These are phyloP conservation scores for Stegostoma tigrinum DNA, from an alignment of 2,113 vertebrate genomes.

Conservation along the genomic window DNA sequence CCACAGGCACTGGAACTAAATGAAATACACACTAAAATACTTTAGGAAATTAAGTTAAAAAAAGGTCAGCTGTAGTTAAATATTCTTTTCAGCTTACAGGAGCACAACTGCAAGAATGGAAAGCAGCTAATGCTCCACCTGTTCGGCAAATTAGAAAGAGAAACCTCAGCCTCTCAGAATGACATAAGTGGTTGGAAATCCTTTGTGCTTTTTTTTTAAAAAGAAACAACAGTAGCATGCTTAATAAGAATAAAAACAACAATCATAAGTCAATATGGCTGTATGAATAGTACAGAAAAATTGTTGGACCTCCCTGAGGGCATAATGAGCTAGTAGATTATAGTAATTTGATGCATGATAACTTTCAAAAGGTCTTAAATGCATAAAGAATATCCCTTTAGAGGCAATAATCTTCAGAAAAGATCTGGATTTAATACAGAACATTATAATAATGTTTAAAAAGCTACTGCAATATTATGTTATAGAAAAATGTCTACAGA, in stretches of 20 bases:
- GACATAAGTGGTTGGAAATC: neutral
- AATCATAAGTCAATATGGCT: neutral
- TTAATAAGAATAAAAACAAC: constrained; percentile 5
- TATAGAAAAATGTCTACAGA: neutral
- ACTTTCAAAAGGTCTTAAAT: neutral
- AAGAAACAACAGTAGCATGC: neutral
- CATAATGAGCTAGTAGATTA: neutral
- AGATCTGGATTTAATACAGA: neutral
- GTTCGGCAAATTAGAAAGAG: neutral
- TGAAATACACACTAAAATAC: neutral
- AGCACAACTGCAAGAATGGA: neutral
- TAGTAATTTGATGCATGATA: neutral
- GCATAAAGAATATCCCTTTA: constrained; percentile 3
- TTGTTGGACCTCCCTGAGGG: neutral
- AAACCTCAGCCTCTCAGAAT: too few relatives aligned
- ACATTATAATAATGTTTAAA: neutral
- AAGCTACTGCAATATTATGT: neutral
- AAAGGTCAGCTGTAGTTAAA: neutral
- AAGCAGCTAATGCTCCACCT: neutral
- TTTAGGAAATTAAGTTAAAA: neutral
- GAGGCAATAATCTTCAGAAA: neutral
- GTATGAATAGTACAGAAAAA: neutral
- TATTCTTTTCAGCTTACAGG: neutral
- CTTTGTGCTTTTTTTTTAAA: neutral
- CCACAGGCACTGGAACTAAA: neutral